Percentiles rank a stretch among this genome's conserved stretches.
Conservation (phyloP, 2,797 vertebrate genomes). For the Numenius phaeopus region DNA sequence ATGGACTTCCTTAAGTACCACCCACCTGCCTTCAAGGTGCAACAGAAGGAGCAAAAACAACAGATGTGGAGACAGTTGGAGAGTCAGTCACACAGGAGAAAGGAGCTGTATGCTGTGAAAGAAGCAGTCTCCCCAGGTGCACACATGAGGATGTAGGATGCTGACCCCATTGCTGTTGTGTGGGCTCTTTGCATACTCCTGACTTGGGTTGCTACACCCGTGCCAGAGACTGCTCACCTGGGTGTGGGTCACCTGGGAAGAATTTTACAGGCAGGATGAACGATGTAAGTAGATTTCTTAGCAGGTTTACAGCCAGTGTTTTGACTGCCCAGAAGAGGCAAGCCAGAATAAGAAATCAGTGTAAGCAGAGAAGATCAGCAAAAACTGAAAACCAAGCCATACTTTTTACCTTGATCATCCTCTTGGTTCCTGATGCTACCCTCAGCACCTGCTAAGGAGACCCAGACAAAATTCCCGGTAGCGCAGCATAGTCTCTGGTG, state of each 20-base stretch:
- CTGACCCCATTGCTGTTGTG: fast-evolving
- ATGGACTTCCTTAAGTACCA: neutral
- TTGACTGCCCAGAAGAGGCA: neutral
- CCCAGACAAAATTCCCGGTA: neutral
- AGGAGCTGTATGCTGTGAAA: neutral
- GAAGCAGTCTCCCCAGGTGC: neutral
- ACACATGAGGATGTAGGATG: fast-evolving
- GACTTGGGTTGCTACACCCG: neutral
- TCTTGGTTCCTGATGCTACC: neutral
- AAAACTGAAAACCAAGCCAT: neutral
- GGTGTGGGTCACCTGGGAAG: neutral
- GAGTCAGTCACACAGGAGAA: neutral
- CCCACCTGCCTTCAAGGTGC: neutral
- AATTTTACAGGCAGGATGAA: neutral
- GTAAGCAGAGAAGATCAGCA: neutral
- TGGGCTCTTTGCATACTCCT: neutral
- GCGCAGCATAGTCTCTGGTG: neutral
- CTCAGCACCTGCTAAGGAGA: neutral
- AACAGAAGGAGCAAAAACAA: neutral
- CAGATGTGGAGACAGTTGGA: neutral
- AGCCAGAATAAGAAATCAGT: neutral
- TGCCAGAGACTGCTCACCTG: neutral
- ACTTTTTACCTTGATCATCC: neutral
- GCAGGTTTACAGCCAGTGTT: neutral
- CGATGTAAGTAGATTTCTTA: neutral